These are phyloP conservation scores for Platysteira castanea DNA, from an alignment of 2,113 vertebrate species.

Conservation along the genomic window DNA sequence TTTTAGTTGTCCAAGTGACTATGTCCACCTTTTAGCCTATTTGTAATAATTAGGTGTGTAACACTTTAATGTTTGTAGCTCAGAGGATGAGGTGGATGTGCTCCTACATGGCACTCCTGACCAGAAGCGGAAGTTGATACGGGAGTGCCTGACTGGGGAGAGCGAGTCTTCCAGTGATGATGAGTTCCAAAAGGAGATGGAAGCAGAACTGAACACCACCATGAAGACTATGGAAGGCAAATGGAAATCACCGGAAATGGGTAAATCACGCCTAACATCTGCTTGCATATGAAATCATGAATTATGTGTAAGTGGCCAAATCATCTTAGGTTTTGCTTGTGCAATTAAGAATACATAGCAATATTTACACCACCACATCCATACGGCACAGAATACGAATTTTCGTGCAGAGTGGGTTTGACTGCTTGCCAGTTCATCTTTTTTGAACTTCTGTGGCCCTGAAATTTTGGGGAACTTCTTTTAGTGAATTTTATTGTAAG, in stretches of 20 bases:
- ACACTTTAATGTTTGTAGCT: conserved; percentile 68
- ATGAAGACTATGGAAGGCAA: conserved; percentile 84
- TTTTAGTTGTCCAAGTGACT: rapidly evolving
- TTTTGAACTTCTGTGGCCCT: not conserved
- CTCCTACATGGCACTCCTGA: conserved; percentile 89
- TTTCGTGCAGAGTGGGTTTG: not conserved
- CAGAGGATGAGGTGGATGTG: conserved; percentile 93
- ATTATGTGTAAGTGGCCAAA: not conserved
- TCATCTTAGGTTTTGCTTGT: not conserved
- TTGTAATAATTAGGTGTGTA: not conserved
- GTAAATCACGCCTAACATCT: not conserved
- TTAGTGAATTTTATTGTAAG: not conserved
- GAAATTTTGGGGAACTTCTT: not conserved
- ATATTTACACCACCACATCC: not conserved
- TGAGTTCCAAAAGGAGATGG: conserved; percentile 98
- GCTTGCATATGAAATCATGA: rapidly evolving
- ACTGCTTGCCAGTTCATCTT: not conserved
- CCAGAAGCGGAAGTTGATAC: conserved; percentile 92
- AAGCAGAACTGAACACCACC: conserved; percentile 87
- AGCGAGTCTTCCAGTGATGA: conserved; percentile 93
- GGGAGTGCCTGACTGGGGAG: conserved; percentile 94
- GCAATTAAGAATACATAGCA: not conserved
- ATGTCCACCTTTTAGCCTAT: rapidly evolving
- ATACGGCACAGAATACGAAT: not conserved
- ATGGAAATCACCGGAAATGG: conserved; percentile 70